Evolutionary conservation across 2,113 vertebrate genomes (phyloP).

Genomic region (Brachyhypopomus occidentalis): DNA sequence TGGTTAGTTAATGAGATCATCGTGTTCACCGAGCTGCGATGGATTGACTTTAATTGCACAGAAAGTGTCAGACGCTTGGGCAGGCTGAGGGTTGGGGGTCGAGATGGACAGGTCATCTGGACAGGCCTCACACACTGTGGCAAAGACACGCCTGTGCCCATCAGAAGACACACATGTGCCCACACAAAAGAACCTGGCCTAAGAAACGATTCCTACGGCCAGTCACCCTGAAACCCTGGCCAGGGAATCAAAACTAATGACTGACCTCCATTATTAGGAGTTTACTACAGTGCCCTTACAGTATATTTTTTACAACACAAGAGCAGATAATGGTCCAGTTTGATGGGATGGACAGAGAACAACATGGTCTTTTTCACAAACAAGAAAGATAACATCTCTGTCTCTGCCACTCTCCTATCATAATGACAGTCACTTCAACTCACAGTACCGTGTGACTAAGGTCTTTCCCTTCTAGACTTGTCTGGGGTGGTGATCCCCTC

Average conservation of each 20-base stretch:
- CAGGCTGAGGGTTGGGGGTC: neutral
- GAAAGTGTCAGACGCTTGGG: neutral
- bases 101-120: neutral
- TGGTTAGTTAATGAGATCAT: constrained; percentile 31
- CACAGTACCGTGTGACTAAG: neutral
- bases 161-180: neutral
- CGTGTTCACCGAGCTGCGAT: constrained; percentile 19
- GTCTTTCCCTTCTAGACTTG: neutral
- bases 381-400: neutral
- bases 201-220: neutral
- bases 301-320: neutral
- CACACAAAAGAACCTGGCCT: neutral
- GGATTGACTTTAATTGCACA: constrained; percentile 34
- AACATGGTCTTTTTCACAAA: neutral
- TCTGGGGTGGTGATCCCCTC: neutral
- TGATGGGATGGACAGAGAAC: neutral
- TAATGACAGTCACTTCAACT: neutral
- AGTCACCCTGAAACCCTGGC: neutral
- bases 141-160: neutral
- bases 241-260: neutral
- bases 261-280: neutral
- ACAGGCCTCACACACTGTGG: neutral
- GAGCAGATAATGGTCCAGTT: neutral
- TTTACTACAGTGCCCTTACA: neutral
- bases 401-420: neutral